A percentile compares a stretch with the other conserved stretches of the same genome.
phyloP scores from a whole-genome alignment of 2,797 vertebrate species.

The Squalus acanthias region DNA sequence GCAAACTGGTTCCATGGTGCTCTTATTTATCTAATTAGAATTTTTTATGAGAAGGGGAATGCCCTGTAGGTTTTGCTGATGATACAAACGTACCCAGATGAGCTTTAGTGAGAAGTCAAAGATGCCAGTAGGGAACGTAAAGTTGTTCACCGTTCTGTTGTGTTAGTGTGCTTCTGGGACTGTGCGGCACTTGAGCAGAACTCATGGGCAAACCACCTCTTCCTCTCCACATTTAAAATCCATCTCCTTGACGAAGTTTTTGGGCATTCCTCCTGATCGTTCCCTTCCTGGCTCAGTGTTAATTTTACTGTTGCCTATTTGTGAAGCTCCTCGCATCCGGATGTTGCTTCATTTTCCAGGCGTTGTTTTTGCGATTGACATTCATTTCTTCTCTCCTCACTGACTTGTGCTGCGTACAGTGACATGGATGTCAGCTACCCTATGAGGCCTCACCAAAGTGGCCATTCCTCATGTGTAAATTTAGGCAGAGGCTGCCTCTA shows the following conservation, averaged over 20 bases:
- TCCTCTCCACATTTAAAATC: not conserved
- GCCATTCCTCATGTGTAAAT: not conserved
- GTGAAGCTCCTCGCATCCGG: not conserved
- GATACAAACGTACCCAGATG: not conserved
- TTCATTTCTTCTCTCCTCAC: not conserved
- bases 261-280: not conserved
- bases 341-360: not conserved
- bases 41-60: not conserved
- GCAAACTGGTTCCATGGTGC: not conserved
- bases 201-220: not conserved
- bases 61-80: constrained; percentile 1
- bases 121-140: not conserved
- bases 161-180: not conserved
- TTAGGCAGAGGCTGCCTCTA: not conserved
- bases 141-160: not conserved
- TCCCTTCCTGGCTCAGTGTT: no score
- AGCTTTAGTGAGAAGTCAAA: not conserved
- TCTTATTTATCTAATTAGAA: constrained; percentile 5
- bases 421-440: not conserved
- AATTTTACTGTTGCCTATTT: not conserved
- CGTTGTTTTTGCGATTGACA: not conserved
- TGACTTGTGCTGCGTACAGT: not conserved
- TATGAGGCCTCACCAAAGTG: not conserved
- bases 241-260: not conserved
- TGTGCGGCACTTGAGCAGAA: not conserved